Conservation (phyloP, 2,797 vertebrate species). For the Avahi laniger region DNA sequence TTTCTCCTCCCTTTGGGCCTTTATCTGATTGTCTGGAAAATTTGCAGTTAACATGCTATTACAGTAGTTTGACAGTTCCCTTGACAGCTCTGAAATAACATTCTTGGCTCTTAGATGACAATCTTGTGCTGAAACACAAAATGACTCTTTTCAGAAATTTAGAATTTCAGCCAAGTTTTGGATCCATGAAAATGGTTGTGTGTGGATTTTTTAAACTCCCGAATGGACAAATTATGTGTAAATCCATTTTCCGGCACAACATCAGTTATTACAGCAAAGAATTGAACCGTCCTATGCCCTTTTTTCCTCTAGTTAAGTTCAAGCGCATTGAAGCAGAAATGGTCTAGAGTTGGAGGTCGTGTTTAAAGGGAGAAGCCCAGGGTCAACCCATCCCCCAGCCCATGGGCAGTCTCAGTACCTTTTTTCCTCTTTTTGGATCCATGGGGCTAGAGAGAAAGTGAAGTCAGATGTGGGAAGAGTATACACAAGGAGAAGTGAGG, state of each 20-base stretch:
- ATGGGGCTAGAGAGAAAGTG: background rate
- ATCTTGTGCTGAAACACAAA: constrained; percentile 33
- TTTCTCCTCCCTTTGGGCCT: background rate
- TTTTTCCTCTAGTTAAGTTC: background rate
- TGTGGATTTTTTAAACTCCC: background rate
- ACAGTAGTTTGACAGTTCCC: background rate
- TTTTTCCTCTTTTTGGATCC: background rate
- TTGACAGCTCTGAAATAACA: constrained; percentile 44
- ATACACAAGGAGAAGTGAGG: background rate
- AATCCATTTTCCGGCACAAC: background rate
- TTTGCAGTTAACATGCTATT: background rate
- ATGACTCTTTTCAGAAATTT: constrained; percentile 31
- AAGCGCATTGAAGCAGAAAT: background rate
- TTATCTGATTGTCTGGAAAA: background rate
- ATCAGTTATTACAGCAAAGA: background rate
- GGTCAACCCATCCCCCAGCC: background rate
- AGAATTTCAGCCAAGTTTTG: background rate
- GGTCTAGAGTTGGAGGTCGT: background rate
- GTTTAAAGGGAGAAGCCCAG: background rate
- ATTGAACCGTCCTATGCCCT: background rate
- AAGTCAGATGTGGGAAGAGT: background rate
- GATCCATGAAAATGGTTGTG: background rate
- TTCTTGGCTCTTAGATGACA: background rate
- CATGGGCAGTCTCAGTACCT: background rate
- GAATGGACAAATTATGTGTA: background rate